Conservation (phyloP, 2,888 invertebrate genomes). For the Atethmia centrago region DNA sequence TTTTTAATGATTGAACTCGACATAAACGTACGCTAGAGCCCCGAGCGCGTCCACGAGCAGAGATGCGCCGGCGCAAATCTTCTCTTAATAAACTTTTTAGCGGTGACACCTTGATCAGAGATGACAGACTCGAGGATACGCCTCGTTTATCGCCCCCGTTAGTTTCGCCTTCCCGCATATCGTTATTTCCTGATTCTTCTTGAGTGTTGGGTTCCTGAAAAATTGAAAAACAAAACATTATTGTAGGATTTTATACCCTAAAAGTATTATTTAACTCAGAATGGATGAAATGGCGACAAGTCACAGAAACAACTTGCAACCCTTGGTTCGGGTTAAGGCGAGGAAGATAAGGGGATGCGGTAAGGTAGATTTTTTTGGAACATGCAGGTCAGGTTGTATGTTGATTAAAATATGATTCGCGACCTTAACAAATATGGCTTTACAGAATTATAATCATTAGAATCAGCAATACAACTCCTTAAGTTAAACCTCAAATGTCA, state of each 20-base stretch:
- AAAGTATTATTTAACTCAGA: neutral
- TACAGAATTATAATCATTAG: too few relatives aligned
- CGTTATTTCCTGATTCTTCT: constrained; percentile 79
- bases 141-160: constrained; percentile 85
- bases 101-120: constrained; percentile 95
- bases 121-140: constrained; percentile 93
- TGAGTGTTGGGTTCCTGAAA: constrained; percentile 81
- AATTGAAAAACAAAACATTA: constrained; percentile 15
- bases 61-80: constrained; percentile 95
- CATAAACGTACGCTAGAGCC: constrained; percentile 83
- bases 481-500: too few relatives aligned
- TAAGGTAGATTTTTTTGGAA: too few relatives aligned
- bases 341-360: neutral
- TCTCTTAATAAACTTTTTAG: constrained; percentile 96
- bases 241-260: neutral
- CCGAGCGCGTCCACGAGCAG: constrained; percentile 92
- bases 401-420: too few relatives aligned
- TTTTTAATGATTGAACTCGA: constrained; percentile 59
- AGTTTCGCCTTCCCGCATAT: constrained; percentile 79
- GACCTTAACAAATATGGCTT: too few relatives aligned
- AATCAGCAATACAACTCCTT: too few relatives aligned
- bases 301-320: neutral
- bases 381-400: too few relatives aligned
- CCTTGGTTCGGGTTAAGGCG: neutral
- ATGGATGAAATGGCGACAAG: neutral